Evolutionary conservation across 2,888 invertebrate genomes (phyloP).

Genomic region (Spodoptera littoralis): DNA sequence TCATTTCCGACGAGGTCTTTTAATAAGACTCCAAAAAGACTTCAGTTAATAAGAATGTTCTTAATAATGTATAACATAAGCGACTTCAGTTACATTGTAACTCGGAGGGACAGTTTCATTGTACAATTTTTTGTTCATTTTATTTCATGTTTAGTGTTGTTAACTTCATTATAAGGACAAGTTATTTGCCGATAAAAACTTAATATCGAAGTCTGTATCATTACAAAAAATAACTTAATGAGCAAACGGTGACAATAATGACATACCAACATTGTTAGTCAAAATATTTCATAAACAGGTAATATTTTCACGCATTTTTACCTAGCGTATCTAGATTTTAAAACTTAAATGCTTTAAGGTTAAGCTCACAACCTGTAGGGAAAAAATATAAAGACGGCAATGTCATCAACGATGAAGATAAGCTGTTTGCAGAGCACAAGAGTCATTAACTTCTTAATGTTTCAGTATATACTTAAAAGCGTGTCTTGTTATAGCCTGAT

Average conservation of each 20-base stretch:
- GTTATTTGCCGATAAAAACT: too few relatives aligned
- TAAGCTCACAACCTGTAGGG: conserved; percentile 2
- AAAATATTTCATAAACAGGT: too few relatives aligned
- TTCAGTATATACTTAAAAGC: conserved; percentile 37
- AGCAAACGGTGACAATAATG: too few relatives aligned
- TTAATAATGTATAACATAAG: conserved; percentile 11
- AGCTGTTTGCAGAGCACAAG: conserved; percentile 19
- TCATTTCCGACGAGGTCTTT: conserved; percentile 19
- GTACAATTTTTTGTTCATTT: conserved; percentile 8
- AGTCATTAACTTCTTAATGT: conserved; percentile 41
- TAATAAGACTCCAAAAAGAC: conserved; percentile 18
- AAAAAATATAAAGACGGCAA: conserved; percentile 32
- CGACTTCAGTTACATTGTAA: neutral
- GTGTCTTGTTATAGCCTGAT: conserved; percentile 36
- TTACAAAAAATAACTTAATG: too few relatives aligned
- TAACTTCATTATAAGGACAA: too few relatives aligned
- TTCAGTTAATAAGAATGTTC: conserved; percentile 1
- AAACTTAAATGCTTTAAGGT: neutral
- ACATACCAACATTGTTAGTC: too few relatives aligned
- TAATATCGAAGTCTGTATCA: too few relatives aligned
- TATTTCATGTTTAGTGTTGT: neutral
- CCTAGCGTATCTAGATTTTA: too few relatives aligned
- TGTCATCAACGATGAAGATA: conserved; percentile 41
- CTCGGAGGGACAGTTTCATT: too few relatives aligned
- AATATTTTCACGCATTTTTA: too few relatives aligned